phyloP scores from a whole-genome alignment of 1,140 invertebrate genomes.

The Uloborus diversus region DNA sequence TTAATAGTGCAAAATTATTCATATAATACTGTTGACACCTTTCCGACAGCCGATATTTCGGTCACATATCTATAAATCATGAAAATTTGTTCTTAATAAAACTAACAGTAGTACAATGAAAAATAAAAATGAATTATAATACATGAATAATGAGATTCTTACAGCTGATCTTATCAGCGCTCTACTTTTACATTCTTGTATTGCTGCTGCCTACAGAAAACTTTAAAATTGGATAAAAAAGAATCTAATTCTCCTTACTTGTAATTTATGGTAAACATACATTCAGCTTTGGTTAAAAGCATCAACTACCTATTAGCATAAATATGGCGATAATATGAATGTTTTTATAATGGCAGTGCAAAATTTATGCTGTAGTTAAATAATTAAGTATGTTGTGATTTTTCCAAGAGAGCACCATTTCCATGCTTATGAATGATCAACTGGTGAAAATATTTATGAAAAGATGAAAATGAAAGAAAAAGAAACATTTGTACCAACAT shows the following conservation, averaged over 20 bases:
- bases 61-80: conserved; percentile 30
- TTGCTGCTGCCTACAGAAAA: conserved; percentile 22
- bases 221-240: conserved; percentile 26
- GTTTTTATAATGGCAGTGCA: conserved; percentile 50
- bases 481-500: conserved; percentile 28
- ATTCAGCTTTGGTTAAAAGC: conserved; percentile 45
- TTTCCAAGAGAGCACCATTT: conserved; percentile 41
- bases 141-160: conserved; percentile 32
- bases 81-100: conserved; percentile 53
- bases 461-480: conserved; percentile 21
- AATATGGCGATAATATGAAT: conserved; percentile 43
- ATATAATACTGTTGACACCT: conserved; percentile 43
- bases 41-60: conserved; percentile 8
- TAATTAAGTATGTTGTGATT: conserved; percentile 30
- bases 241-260: conserved; percentile 25
- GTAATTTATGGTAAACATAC: conserved; percentile 34
- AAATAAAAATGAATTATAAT: conserved; percentile 33
- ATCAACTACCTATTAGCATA: conserved; percentile 50
- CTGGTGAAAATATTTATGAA: neutral
- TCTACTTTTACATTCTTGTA: conserved; percentile 33
- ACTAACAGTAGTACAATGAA: conserved; percentile 27
- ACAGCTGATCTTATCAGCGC: conserved; percentile 28
- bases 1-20: conserved; percentile 14
- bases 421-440: conserved; percentile 40
- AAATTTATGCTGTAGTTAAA: conserved; percentile 29